Evolutionary conservation across 2,888 invertebrate genomes (phyloP), one percentile per base, ranked within the genome.

Genomic region (Rapana venosa): DNA sequence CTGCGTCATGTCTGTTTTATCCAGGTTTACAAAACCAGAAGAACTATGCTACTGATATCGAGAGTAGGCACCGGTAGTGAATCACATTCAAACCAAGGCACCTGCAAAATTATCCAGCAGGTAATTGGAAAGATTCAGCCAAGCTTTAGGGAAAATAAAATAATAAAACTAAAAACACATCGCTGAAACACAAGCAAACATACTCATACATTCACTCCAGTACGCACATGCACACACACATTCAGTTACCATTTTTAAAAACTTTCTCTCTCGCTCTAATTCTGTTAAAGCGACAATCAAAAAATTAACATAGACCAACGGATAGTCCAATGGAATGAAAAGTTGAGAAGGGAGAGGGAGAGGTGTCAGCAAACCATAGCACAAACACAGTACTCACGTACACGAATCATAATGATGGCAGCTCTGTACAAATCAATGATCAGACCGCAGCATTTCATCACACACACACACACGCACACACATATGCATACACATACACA

Each of bases 381-480:
- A 83, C 81, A 83, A 36, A 36, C 36, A 6, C 47, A 47, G 47
- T 83, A 83, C 81, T 83, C 81, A 83, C 81, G 81, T 83, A 83
- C 81, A 83, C 22, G 81, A 74, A 74, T 74, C 74, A 83, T 47
- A 36, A 83, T 26, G 81, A 83, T 36, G 81, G 26, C 81, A 36
- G 47, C 36, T 83, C 81, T 83, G 81, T 83, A 83, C 81, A 83
- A 83, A 83, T 47, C 47, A 83, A 83, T 36, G 36, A 79, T 15
- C 79, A 83, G 26, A 47, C 81, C 81, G 26, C 81, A 26, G 81
- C 26, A 83, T 22, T 47, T 47, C 81, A 83, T 83, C 36, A 22
- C 81, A 22, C 81, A 22, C 81, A 81, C 81, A 81, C n/a, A n/a
- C n/a, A n/a, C n/a, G n/a, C 81, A 81, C 81, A 81, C 81, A 81